Conservation (phyloP, 2,113 vertebrate genomes). For the Sapayoa aenigma region DNA sequence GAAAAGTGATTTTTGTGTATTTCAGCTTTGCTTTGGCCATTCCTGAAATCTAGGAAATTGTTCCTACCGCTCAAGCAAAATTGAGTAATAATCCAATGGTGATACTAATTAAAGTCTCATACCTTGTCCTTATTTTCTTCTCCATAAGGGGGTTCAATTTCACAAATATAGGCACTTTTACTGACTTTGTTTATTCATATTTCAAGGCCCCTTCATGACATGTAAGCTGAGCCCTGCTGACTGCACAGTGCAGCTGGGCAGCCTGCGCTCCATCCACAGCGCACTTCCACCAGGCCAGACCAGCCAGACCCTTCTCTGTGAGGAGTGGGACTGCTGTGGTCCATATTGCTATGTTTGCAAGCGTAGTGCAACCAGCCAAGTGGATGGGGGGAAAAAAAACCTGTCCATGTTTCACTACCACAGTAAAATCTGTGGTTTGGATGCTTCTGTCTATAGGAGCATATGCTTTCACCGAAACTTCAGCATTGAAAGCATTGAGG, state of each 20-base stretch:
- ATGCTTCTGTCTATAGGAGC: background rate
- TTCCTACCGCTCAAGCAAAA: background rate
- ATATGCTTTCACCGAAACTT: background rate
- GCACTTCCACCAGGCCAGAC: background rate
- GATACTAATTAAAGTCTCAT: background rate
- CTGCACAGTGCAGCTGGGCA: background rate
- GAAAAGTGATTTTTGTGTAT: background rate
- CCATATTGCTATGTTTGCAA: background rate
- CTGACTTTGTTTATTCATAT: background rate
- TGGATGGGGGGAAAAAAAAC: rapidly evolving
- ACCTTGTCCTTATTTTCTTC: background rate
- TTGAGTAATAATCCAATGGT: background rate
- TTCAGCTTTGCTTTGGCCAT: background rate
- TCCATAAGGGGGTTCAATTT: background rate
- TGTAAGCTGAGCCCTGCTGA: background rate
- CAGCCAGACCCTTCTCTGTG: background rate
- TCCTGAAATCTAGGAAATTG: background rate
- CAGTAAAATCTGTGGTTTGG: background rate
- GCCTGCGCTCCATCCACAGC: background rate
- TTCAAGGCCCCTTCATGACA: background rate
- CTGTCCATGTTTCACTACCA: background rate
- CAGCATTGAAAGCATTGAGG: background rate
- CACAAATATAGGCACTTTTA: background rate
- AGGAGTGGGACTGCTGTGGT: background rate
- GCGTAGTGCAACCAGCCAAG: background rate